Conservation (phyloP, 2,888 invertebrate species). For the Bellardia bayeri region DNA sequence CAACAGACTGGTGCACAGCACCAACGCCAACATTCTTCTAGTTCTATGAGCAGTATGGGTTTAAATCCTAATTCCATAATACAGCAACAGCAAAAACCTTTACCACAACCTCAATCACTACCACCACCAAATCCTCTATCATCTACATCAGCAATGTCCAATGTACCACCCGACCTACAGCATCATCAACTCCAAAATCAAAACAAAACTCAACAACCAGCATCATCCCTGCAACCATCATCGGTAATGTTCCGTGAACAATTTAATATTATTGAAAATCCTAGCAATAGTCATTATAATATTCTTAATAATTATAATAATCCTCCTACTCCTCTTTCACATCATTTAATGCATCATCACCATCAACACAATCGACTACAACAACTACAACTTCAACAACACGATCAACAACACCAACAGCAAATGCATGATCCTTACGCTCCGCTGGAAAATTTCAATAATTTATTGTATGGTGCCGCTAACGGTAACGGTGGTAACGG, state of each 20-base stretch:
- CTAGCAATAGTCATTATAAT: constrained; percentile 81
- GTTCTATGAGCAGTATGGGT: constrained; percentile 75
- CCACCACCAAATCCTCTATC: constrained; percentile 73
- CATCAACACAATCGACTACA: constrained; percentile 46
- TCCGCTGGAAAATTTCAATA: constrained; percentile 79
- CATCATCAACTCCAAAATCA: constrained; percentile 42
- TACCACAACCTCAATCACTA: constrained; percentile 72
- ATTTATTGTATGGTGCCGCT: constrained; percentile 76
- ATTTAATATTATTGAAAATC: constrained; percentile 84
- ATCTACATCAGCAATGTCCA: constrained; percentile 60
- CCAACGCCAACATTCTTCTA: constrained; percentile 74
- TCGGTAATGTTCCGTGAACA: constrained; percentile 85
- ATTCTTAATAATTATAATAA: constrained; percentile 76
- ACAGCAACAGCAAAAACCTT: constrained; percentile 75
- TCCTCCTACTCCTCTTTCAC: constrained; percentile 71
- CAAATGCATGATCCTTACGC: constrained; percentile 77
- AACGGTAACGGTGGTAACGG: constrained; percentile 74
- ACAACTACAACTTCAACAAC: constrained; percentile 25
- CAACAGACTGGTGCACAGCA: constrained; percentile 74
- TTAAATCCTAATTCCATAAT: constrained; percentile 74
- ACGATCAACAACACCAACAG: constrained; percentile 50
- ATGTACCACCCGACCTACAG: constrained; percentile 65
- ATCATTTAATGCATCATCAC: constrained; percentile 57
- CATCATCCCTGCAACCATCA: constrained; percentile 84
- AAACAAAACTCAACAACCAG: constrained; percentile 44